Evolutionary conservation across 2,113 vertebrate genomes (phyloP), one percentile per base, ranked within the genome.

Genomic region (Laterallus jamaicensis): DNA sequence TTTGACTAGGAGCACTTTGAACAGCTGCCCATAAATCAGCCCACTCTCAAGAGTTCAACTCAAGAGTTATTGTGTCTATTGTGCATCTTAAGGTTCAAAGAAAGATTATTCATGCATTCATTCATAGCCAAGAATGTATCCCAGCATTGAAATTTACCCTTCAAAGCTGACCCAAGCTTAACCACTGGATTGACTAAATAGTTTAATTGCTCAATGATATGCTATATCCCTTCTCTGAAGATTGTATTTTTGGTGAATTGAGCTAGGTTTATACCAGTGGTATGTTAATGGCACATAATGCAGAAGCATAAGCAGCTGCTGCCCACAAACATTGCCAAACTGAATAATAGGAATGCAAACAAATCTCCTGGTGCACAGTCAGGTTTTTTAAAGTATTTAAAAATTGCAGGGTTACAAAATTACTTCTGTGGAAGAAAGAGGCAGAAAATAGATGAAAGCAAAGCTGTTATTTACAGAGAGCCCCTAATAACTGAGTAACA

Each of bases 71-170:
- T 94, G 82, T 95, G 96, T 94, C 96, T 96, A 95, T 94, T 96
- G 96, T 97, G 92, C 71, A 80, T 94, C 87, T 95, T 83, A 67
- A 89, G 92, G 94, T 97, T 97, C 97, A 97, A 98, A 97, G 96
- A 82, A 97, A 96, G 92, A 96, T 97, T 97, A 96, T 97, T 97
- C 91, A 95, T 95, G 92, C 92, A 96, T 93, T 98, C 96, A 95
- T 95, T 96, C 96, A 70, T 90, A 87, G 96, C 96, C 95, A 97
- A 96, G 93, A 95, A 96, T 82, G 87, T 94, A 97, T 90, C 90
- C 93, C 91, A 94, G 95, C 88, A 90, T 88, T 76, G 80, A 97
- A 96, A 95, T 77, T 91, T 67, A 95, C 82, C 94, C 96, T 98
- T 97, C 84, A 97, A 97, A 88, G 92, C 75, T 91, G 92, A 92